Evolutionary conservation across 1,140 invertebrate genomes (phyloP).

Genomic region (Aradophagus sp.): DNA sequence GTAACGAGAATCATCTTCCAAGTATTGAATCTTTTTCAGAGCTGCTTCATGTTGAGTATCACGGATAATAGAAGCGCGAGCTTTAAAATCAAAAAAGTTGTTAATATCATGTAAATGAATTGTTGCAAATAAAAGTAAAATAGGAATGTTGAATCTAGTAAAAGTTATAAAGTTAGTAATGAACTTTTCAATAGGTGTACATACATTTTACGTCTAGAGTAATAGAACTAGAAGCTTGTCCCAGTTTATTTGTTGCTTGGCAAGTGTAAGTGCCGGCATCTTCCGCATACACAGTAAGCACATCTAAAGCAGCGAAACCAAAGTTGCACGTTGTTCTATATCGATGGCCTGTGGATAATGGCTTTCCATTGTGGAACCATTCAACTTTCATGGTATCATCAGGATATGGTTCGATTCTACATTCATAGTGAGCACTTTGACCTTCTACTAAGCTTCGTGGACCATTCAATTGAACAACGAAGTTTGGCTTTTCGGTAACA

Average conservation of each 20-base stretch:
- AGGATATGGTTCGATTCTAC: constrained; percentile 94
- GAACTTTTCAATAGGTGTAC: constrained; percentile 16
- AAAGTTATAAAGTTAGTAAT: constrained; percentile 14
- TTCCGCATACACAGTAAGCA: constrained; percentile 93
- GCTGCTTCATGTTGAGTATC: constrained; percentile 97
- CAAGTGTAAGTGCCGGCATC: constrained; percentile 95
- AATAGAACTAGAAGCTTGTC: constrained; percentile 86
- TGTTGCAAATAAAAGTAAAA: no score
- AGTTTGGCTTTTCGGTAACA: constrained; percentile 88
- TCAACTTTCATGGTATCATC: constrained; percentile 94
- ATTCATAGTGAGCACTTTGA: constrained; percentile 96
- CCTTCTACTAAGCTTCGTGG: constrained; percentile 87
- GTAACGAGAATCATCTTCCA: constrained; percentile 90
- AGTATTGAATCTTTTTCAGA: constrained; percentile 90
- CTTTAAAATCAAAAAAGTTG: constrained; percentile 72
- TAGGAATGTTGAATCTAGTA: no score
- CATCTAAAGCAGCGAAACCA: constrained; percentile 94
- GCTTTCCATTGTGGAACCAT: constrained; percentile 95
- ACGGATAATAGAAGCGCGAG: constrained; percentile 89
- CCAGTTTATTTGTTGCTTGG: constrained; percentile 89
- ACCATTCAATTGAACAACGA: constrained; percentile 90
- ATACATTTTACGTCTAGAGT: constrained; percentile 87
- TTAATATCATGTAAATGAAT: no score
- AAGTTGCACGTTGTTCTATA: constrained; percentile 96
- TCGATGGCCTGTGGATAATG: constrained; percentile 91